Conservation (phyloP, 2,888 invertebrate genomes). For the Piscicola geometra region DNA sequence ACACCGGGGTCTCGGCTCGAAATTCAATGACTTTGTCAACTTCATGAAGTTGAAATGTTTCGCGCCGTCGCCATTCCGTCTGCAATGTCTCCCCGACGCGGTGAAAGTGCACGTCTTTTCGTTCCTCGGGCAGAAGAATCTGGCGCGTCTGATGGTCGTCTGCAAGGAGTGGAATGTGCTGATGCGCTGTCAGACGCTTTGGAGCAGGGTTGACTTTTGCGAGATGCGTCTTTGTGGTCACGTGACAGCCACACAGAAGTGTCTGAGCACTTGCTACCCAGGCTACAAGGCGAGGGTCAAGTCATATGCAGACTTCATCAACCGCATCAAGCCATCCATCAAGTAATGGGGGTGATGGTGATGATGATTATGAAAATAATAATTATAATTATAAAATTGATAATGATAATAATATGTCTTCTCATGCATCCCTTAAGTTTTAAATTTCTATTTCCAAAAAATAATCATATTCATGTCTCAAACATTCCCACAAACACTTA, state of each 20-base stretch:
- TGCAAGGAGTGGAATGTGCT: constrained; percentile 49
- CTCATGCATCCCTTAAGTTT: constrained; percentile 37
- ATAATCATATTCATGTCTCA: too few relatives aligned
- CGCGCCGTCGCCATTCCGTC: constrained; percentile 45
- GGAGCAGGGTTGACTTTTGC: constrained; percentile 51
- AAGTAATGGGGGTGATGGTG: constrained; percentile 46
- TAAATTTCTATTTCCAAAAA: too few relatives aligned
- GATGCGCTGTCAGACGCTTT: constrained; percentile 47
- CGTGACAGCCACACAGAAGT: constrained; percentile 28
- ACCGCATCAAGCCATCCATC: constrained; percentile 44
- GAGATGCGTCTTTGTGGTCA: constrained; percentile 46
- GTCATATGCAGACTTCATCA: background rate
- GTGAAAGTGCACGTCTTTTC: constrained; percentile 52
- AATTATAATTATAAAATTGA: constrained; percentile 48
- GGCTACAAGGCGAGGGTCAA: constrained; percentile 1
- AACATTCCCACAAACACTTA: too few relatives aligned
- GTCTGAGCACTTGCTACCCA: background rate
- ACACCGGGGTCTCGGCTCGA: background rate
- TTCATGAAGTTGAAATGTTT: constrained; percentile 20
- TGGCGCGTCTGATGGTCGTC: constrained; percentile 48
- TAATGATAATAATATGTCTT: constrained; percentile 48
- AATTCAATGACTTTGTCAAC: constrained; percentile 22
- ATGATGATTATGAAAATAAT: too few relatives aligned
- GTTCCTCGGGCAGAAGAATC: constrained; percentile 49
- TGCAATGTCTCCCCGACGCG: constrained; percentile 49